Evolutionary conservation across 2,797 vertebrate genomes (phyloP).

Genomic region (Microctenopoma steveboyesi): DNA sequence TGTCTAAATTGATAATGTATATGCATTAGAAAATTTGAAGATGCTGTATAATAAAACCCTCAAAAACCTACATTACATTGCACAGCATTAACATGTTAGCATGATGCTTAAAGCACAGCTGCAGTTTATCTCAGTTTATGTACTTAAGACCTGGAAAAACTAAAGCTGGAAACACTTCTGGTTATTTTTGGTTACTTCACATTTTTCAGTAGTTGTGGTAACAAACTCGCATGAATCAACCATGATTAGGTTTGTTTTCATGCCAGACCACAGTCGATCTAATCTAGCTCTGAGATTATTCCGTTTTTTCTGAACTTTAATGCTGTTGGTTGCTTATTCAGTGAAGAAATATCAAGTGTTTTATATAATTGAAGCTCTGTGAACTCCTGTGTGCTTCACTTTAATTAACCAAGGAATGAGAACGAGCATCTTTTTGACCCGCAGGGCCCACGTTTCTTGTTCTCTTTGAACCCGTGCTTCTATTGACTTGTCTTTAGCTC

Average conservation of each 20-base stretch:
- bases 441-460: conserved; percentile 53
- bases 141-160: no score
- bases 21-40: no score
- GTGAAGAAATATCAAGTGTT: background rate
- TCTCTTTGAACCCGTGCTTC: conserved; percentile 61
- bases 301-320: background rate
- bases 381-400: conserved; percentile 77
- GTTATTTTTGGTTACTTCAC: background rate
- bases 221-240: no score
- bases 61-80: no score
- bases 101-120: no score
- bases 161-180: no score
- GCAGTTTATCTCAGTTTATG: no score
- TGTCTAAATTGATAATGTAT: no score
- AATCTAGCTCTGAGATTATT: background rate
- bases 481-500: conserved; percentile 73
- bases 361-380: conserved; percentile 8
- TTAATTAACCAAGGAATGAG: conserved; percentile 82
- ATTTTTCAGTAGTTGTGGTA: background rate
- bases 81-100: no score
- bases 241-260: background rate
- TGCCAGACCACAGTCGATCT: background rate
- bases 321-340: background rate
- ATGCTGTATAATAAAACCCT: no score
- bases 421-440: conserved; percentile 68